Conservation (phyloP, 2,113 vertebrate species). For the Nansenia antarctica region DNA sequence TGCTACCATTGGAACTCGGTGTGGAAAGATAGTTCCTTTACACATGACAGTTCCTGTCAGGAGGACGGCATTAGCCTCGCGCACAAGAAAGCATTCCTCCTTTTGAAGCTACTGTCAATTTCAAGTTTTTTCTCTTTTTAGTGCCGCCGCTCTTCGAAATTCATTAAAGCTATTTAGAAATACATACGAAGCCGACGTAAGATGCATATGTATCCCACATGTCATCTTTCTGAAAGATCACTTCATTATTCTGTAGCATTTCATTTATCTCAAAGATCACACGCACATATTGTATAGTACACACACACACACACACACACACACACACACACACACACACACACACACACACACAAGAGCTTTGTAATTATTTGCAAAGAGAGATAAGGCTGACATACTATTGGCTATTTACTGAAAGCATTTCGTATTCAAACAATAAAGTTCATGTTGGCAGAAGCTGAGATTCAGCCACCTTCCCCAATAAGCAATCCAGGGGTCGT, state of each 20-base stretch:
- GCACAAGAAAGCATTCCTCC: slow-evolving; percentile 64
- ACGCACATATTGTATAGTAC: slow-evolving; percentile 37
- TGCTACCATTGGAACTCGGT: slow-evolving; percentile 64
- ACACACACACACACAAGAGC: too few species aligned
- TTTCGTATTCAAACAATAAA: slow-evolving; percentile 45
- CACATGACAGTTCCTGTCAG: slow-evolving; percentile 78
- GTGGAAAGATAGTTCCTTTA: slow-evolving; percentile 66
- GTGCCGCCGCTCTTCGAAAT: slow-evolving; percentile 63
- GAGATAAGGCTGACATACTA: slow-evolving; percentile 25
- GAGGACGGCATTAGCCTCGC: slow-evolving; percentile 62
- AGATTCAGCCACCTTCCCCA: slow-evolving; percentile 51
- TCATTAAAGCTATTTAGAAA: slow-evolving; percentile 77
- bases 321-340: slow-evolving; percentile 41
- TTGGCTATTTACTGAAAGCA: slow-evolving; percentile 23
- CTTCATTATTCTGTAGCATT: slow-evolving; percentile 61
- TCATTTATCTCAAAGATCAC: slow-evolving; percentile 51
- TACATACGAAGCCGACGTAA: slow-evolving; percentile 68
- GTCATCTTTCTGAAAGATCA: slow-evolving; percentile 68
- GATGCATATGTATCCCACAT: slow-evolving; percentile 67
- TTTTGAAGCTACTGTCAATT: slow-evolving; percentile 74
- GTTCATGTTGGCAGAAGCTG: slow-evolving; percentile 31
- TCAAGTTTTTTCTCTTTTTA: slow-evolving; percentile 70
- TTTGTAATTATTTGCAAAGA: slow-evolving; percentile 39
- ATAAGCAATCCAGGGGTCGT: slow-evolving; percentile 65
- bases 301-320: too few species aligned